A percentile compares a stretch with the other conserved stretches of the same genome.
Evolutionary conservation across 2,888 invertebrate species (phyloP).

Genomic region (Cybosia mesomella): DNA sequence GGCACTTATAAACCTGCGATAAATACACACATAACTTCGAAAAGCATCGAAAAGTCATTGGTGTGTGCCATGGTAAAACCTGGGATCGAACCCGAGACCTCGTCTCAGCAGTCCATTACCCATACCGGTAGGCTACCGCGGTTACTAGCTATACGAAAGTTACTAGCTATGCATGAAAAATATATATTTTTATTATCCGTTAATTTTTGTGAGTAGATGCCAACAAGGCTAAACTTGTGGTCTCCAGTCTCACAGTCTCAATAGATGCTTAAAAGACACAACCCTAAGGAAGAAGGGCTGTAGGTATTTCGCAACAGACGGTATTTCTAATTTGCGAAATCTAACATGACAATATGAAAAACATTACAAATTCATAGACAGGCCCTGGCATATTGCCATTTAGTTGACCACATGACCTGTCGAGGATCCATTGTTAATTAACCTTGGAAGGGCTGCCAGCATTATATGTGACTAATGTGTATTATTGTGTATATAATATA

Average conservation of each 20-base stretch:
- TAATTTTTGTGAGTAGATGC: no score
- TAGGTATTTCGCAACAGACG: background rate
- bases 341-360: background rate
- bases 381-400: background rate
- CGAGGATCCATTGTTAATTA: background rate
- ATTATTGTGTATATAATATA: background rate
- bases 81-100: no score
- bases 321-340: background rate
- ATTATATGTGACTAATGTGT: background rate
- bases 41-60: no score
- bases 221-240: background rate
- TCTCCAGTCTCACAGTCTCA: background rate
- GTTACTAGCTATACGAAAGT: no score
- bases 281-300: background rate
- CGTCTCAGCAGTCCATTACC: no score
- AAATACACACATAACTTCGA: no score
- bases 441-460: background rate
- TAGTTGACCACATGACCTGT: background rate
- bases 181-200: no score
- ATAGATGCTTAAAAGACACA: background rate
- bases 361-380: background rate
- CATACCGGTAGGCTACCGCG: no score
- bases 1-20: no score
- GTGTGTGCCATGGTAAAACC: no score
- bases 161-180: no score